These are phyloP conservation scores for Drosophila orosa DNA, from an alignment of 1,140 invertebrate genomes.

Conservation along the genomic window DNA sequence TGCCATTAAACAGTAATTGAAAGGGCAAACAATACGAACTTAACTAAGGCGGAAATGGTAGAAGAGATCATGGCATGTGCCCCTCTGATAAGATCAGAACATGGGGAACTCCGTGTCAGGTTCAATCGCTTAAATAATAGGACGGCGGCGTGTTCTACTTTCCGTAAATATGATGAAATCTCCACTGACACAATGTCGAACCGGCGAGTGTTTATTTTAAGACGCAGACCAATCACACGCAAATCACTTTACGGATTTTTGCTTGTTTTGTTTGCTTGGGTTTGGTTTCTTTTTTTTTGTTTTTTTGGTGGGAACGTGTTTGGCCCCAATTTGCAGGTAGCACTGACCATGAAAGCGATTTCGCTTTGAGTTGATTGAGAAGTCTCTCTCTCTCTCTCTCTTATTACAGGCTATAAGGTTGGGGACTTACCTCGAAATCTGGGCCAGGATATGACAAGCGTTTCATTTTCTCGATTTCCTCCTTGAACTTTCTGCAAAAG, in stretches of 20 bases:
- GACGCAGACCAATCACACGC: slow-evolving; percentile 31
- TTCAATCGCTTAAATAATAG: slow-evolving; percentile 61
- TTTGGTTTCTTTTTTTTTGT: too few species aligned
- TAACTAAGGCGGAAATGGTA: slow-evolving; percentile 22
- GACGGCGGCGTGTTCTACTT: slow-evolving; percentile 50
- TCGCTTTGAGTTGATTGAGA: neutral
- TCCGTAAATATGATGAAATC: slow-evolving; percentile 47
- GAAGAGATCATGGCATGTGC: slow-evolving; percentile 41
- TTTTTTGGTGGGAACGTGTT: slow-evolving; percentile 48
- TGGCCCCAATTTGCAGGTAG: slow-evolving; percentile 40
- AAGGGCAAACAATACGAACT: slow-evolving; percentile 7
- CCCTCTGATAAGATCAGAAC: slow-evolving; percentile 31
- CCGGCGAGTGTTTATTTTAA: slow-evolving; percentile 42
- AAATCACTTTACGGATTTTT: slow-evolving; percentile 26
- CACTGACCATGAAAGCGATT: slow-evolving; percentile 45
- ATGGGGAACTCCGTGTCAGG: slow-evolving; percentile 25
- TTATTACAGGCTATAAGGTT: neutral
- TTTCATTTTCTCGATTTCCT: slow-evolving; percentile 87
- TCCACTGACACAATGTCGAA: slow-evolving; percentile 38
- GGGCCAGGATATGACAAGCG: slow-evolving; percentile 92
- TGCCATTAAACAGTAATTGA: slow-evolving; percentile 32
- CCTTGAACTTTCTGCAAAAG: slow-evolving; percentile 85
- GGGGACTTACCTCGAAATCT: slow-evolving; percentile 92
- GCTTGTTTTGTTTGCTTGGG: slow-evolving; percentile 33
- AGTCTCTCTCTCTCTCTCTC: neutral